Evolutionary conservation across 2,888 invertebrate species (phyloP), one percentile per base, ranked within the genome.

Genomic region (Parnassius smintheus): DNA sequence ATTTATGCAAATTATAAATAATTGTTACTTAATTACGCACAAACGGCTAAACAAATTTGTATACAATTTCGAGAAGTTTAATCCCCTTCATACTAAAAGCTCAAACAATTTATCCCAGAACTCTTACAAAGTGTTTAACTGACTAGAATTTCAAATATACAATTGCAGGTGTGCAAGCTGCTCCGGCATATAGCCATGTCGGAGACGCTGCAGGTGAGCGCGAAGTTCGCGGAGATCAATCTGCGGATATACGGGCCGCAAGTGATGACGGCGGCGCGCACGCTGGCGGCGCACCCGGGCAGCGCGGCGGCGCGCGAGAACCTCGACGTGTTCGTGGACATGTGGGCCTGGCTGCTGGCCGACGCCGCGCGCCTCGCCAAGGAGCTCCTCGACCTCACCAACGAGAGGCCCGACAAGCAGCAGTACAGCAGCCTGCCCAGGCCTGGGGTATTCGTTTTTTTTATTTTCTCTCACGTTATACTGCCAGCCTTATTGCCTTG

Each of bases 251-350:
- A 98, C 84, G 98, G 98, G 57, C 98, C 99, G 49, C 97, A 99
- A 94, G 95, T 97, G 59, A 95, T 99, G 72, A 96, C 97, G 61
- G 98, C 99, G 51, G 97, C 98, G 64, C 95, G 98, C 76, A 98
- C 98, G 56, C 88, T 99, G 67, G 97, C 97, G 65, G 94, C 96
- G 74, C 96, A 98, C 91, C 97, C 99, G 8, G 95, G 95, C 67
- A 98, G 98, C 83, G 96, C 98, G 85, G 98, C 98, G 70, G 98
- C 98, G 69, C 95, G 98, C 79, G 99, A 99, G 84, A 99, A 99
- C 92, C 94, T 99, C 59, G 98, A 99, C 90, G 97, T 97, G 70
- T 98, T 98, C 82, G 94, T 96, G 44, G 97, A 98, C 78, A 97
- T 98, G 96, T 98, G 98, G 96, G 97, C 98, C 78, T 96, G 97